Evolutionary conservation across 2,113 vertebrate genomes (phyloP), one percentile per base, ranked within the genome.

Genomic region (Opisthocomus hoazin): DNA sequence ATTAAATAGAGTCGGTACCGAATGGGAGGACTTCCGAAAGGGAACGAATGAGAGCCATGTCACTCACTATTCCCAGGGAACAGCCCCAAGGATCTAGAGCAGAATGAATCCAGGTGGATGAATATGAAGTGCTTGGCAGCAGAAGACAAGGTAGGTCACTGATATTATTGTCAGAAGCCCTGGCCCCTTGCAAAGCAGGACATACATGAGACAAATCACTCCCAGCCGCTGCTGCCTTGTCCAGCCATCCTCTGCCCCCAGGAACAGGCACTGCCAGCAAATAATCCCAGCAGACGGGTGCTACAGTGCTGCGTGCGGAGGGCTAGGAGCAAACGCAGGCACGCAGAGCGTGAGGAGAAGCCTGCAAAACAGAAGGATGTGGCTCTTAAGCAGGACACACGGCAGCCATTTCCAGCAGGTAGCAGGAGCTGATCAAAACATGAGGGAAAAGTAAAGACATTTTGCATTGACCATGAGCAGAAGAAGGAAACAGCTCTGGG

Each of bases 51-150:
- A 77, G 51, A 90, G 78, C 48, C 80, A 11, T 60, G 86, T 41
- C 77, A 61, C 57, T 70, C 90, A 7, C 64, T 78, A 90, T 91
- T 96, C 94, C 94, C 94, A 75, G 81, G 91, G 69, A 97, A 74
- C 84, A 82, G 58, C 65, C 86, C 82, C 63, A 79, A 93, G 86
- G 89, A 93, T 95, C 87, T 96, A 70, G 96, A 96, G 94, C 94
- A 97, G 94, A 96, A 96, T 13, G 81, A 96, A 94, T 87, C 75
- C 90, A 91, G 57, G 75, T 68, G 84, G 93, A 51, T 63, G 29
- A 61, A 22, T 32, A 22, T 6, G 69, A 87, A 83, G 58, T 15
- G 20, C 43, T 48, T 26, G 26, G 61, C n/a, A 66, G 65, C 39
- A 64, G 58, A n/a, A 75, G 37, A 16, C 12, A 81, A 95, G 80